Evolutionary conservation across 1,140 invertebrate species (phyloP).

Genomic region (Pristionchus pacificus): DNA sequence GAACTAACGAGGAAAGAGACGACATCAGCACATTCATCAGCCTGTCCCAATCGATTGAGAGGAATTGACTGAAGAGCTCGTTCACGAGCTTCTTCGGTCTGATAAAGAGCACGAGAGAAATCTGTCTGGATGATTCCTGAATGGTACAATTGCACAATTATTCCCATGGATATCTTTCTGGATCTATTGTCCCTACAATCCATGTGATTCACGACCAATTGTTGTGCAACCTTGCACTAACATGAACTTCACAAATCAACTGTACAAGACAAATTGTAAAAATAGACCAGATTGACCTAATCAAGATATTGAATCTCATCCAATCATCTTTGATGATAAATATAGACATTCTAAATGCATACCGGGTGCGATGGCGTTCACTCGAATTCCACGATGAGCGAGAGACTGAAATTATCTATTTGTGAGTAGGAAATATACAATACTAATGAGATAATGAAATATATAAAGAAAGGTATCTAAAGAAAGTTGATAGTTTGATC

Average conservation of each 20-base stretch:
- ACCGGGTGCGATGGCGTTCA: slow-evolving; percentile 88
- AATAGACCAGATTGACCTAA: too few species aligned
- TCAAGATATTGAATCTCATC: neutral
- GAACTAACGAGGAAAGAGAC: slow-evolving; percentile 75
- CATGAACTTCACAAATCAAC: too few species aligned
- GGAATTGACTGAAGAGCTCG: slow-evolving; percentile 35
- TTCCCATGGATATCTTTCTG: too few species aligned
- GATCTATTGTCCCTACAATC: too few species aligned
- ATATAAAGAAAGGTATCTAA: neutral
- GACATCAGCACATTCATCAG: slow-evolving; percentile 74
- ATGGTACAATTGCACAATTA: too few species aligned
- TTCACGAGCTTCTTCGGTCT: slow-evolving; percentile 20
- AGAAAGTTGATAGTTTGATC: too few species aligned
- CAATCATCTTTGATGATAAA: neutral
- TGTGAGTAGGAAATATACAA: too few species aligned
- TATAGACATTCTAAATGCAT: too few species aligned
- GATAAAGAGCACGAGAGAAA: slow-evolving; percentile 74
- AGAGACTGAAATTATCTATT: slow-evolving; percentile 41
- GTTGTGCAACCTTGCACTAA: too few species aligned
- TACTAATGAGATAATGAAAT: neutral
- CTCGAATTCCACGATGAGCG: slow-evolving; percentile 62
- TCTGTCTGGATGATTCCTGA: slow-evolving; percentile 74
- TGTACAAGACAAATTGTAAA: too few species aligned
- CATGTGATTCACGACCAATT: too few species aligned
- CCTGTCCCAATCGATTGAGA: slow-evolving; percentile 64